Percentiles rank a stretch among this genome's conserved stretches.
Evolutionary conservation across 2,888 invertebrate genomes (phyloP).

Genomic region (Ephialtes manifestator): DNA sequence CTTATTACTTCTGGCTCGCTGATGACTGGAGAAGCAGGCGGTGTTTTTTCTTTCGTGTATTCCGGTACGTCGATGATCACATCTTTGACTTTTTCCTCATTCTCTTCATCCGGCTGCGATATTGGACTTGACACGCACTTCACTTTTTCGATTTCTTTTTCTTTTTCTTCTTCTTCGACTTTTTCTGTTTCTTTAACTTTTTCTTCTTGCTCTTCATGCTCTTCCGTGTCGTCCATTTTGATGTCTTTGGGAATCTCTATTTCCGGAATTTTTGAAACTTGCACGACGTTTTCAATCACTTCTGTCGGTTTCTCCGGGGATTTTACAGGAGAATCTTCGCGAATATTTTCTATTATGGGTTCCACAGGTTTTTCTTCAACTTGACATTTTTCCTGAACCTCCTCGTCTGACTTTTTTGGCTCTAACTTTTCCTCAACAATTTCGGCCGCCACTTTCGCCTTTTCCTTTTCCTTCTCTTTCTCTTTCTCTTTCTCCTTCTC

Average conservation of each 20-base stretch:
- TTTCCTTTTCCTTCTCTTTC: constrained; percentile 72
- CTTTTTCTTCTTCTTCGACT: neutral
- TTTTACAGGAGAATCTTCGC: constrained; percentile 60
- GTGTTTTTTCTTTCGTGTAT: constrained; percentile 54
- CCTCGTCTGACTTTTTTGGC: constrained; percentile 86
- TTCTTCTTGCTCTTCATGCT: constrained; percentile 3
- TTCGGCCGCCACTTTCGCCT: constrained; percentile 72
- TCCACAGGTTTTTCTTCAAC: constrained; percentile 82
- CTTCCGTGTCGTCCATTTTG: constrained; percentile 64
- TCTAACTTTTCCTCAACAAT: constrained; percentile 79
- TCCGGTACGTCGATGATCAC: constrained; percentile 68
- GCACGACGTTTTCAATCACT: constrained; percentile 53
- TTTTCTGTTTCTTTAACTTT: neutral
- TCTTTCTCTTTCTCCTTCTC: no score
- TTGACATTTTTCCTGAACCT: constrained; percentile 86
- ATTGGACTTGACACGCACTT: constrained; percentile 28
- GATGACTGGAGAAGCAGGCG: constrained; percentile 63
- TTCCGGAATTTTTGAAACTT: constrained; percentile 67
- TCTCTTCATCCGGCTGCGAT: constrained; percentile 16
- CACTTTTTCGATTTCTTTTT: neutral
- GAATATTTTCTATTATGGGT: constrained; percentile 57
- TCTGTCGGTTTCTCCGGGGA: constrained; percentile 65
- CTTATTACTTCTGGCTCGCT: constrained; percentile 21
- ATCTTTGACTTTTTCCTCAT: constrained; percentile 36
- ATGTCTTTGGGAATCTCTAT: constrained; percentile 86